Evolutionary conservation across 1,140 invertebrate genomes (phyloP).

Genomic region (Zaprionus africanus): DNA sequence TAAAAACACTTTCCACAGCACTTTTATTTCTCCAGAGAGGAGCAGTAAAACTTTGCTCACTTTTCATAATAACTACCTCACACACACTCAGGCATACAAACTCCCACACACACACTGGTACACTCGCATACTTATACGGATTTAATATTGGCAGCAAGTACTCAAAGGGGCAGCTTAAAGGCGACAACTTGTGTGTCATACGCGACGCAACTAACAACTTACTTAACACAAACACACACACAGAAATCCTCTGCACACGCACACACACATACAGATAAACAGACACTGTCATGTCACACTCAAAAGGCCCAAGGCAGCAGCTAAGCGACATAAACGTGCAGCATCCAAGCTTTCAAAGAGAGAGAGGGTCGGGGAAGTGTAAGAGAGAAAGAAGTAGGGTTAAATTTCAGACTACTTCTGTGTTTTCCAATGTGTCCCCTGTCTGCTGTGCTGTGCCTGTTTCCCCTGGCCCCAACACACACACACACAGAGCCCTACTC

Average conservation of each 20-base stretch:
- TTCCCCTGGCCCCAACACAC: background rate
- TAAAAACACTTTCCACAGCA: background rate
- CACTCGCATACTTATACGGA: conserved; percentile 2
- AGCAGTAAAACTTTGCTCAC: conserved; percentile 4
- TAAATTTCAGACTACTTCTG: conserved; percentile 37
- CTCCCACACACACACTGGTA: background rate
- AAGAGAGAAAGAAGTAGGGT: background rate
- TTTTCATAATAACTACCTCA: conserved; percentile 15
- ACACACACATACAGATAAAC: conserved; percentile 39
- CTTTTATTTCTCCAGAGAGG: background rate
- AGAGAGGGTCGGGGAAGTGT: background rate
- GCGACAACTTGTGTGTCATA: conserved; percentile 77
- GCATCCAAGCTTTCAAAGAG: conserved; percentile 15
- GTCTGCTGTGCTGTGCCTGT: background rate
- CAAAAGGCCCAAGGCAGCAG: conserved; percentile 65
- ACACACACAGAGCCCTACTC: background rate
- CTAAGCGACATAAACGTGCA: conserved; percentile 61
- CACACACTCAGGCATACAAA: background rate
- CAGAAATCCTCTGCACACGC: conserved; percentile 8
- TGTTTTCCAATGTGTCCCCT: conserved; percentile 28
- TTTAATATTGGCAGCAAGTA: conserved; percentile 54
- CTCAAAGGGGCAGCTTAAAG: conserved; percentile 62
- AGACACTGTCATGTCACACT: conserved; percentile 68
- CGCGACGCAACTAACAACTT: conserved; percentile 70
- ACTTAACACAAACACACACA: conserved; percentile 56